Base-by-base conservation (phyloP, 2,888 invertebrate genomes). In the Reticulitermes lucifugus region DNA sequence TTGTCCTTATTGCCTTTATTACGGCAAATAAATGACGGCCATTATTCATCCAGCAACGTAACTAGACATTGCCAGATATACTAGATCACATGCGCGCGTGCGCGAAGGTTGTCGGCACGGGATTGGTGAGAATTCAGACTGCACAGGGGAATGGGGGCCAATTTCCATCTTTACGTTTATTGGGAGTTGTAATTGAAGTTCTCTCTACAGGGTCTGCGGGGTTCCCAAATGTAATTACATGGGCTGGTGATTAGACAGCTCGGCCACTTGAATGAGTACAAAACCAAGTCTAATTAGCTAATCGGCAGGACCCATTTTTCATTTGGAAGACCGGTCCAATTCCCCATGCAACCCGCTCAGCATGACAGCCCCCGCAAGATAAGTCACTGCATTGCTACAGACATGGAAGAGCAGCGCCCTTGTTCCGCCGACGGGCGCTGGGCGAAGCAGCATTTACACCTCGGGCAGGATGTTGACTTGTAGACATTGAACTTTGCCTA, bases 241-340 rank as follows among this genome's bases (percentile, higher is more conserved):
- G 55, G 83, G 73, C 55, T 55, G 83, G 22, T 80, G 80, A 73
- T 73, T 75, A 29, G 83, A 59, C 83, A 51, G 55, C 75, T 22
- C 73, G 55, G 55, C 59, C 43, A 43, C 29, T 55, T 59, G 59
- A 29, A 75, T 73, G 83, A 73, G 75, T 59, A 83, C 75, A 75
- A 75, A 75, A 73, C 83, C 83, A 80, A 75, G 75, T 83, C 55
- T 75, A 75, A 83, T 83, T 83, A 83, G 75, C 75, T 83, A 83
- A 83, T 83, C 83, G 83, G 59, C 83, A 83, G 83, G 35, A 35
- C 77, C 83, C 83, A 83, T 83, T 83, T 83, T 83, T 83, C 83
- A 83, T 83, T 29, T n/a, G 46, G 35, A 51, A 75, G 35, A 71
- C 71, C 71, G 25, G 71, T 60, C 25, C n/a, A 65, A n/a, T n/a